A percentile compares a stretch with the other conserved stretches of the same genome.
These are phyloP conservation scores for Tichodroma muraria DNA, from an alignment of 2,113 vertebrate genomes.

Conservation along the genomic window DNA sequence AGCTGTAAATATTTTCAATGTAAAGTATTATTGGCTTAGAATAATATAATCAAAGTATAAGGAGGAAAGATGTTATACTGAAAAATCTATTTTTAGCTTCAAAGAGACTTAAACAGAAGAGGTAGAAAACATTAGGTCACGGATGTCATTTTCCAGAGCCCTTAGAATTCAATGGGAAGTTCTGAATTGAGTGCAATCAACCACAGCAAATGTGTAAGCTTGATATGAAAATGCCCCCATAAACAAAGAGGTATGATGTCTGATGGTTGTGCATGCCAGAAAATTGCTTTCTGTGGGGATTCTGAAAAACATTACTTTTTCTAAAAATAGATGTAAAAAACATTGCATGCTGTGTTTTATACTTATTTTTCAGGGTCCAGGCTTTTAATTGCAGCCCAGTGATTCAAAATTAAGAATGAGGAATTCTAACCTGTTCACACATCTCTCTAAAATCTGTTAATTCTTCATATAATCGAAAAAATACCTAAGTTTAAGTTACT, in stretches of 20 bases:
- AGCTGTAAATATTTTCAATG: not conserved
- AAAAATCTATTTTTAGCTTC: not conserved
- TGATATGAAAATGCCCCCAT: not conserved
- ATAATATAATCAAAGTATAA: not conserved
- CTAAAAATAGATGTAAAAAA: not conserved
- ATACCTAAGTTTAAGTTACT: not conserved
- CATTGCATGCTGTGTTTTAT: not conserved
- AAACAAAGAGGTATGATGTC: not conserved
- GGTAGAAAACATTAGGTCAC: not conserved
- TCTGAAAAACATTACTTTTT: not conserved
- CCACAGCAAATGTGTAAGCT: not conserved
- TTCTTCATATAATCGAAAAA: not conserved
- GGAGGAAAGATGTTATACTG: not conserved
- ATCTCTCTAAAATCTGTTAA: not conserved
- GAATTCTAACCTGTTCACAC: not conserved
- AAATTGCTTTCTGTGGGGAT: not conserved
- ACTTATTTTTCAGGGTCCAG: not conserved
- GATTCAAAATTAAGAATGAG: not conserved
- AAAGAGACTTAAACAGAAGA: not conserved
- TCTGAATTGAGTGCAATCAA: not conserved
- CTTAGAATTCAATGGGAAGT: not conserved
- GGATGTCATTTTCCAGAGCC: not conserved
- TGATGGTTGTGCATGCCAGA: not conserved
- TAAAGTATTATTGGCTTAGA: not conserved
- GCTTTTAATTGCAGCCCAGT: not conserved